Evolutionary conservation across 2,797 vertebrate genomes (phyloP).

Genomic region (Oryzias dopingdopingensis): DNA sequence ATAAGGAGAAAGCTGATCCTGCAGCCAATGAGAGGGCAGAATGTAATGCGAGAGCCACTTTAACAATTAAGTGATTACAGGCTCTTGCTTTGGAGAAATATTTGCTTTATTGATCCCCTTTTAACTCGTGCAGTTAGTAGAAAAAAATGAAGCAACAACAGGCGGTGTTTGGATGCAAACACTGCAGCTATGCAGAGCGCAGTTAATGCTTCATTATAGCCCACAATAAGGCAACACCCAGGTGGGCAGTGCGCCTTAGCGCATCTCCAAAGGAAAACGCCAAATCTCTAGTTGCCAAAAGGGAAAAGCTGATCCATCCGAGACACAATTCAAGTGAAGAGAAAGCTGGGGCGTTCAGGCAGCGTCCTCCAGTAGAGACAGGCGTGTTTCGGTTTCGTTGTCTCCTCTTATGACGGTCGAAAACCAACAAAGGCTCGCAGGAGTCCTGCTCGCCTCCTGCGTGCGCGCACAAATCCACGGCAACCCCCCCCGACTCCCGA

Average conservation of each 20-base stretch:
- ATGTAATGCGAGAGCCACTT: slow-evolving; percentile 33
- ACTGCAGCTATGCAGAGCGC: slow-evolving; percentile 18
- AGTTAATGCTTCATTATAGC: slow-evolving; percentile 20
- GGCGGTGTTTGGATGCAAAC: slow-evolving; percentile 2
- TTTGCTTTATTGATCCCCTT: background rate
- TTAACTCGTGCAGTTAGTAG: background rate
- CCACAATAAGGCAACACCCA: slow-evolving; percentile 23
- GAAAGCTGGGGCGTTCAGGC: background rate
- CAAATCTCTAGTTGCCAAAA: background rate
- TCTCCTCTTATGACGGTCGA: slow-evolving; percentile 4
- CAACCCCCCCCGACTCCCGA: background rate
- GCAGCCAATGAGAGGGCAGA: slow-evolving; percentile 7
- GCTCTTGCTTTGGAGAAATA: background rate
- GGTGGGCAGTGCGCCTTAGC: slow-evolving; percentile 6
- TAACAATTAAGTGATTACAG: slow-evolving; percentile 10
- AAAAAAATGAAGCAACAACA: background rate
- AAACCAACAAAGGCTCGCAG: slow-evolving; percentile 34
- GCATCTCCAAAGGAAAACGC: background rate
- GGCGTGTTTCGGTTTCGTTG: slow-evolving; percentile 1
- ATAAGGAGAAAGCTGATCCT: slow-evolving; percentile 38
- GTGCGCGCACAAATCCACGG: background rate
- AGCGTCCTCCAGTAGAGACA: background rate
- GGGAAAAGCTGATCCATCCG: no score
- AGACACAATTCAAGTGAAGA: background rate
- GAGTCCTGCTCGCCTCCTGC: slow-evolving; percentile 1